These are phyloP conservation scores for Craniophora ligustri DNA, from an alignment of 2,888 invertebrate species.

Conservation along the genomic window DNA sequence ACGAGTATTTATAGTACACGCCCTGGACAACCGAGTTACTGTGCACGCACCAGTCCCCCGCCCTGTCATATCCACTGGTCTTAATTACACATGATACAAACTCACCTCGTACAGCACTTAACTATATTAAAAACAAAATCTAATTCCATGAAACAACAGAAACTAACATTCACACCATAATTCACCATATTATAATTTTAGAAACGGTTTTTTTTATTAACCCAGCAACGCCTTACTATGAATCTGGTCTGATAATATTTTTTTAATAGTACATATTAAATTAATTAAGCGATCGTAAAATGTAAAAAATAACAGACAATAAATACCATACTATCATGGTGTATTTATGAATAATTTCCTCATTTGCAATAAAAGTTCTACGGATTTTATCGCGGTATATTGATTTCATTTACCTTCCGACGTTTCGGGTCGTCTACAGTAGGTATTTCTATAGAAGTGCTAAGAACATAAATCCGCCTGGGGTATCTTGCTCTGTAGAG, in stretches of 20 bases:
- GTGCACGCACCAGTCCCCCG: slow-evolving; percentile 60
- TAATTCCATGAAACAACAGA: slow-evolving; percentile 72
- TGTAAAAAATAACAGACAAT: slow-evolving; percentile 1
- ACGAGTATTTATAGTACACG: slow-evolving; percentile 63
- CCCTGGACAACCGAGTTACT: slow-evolving; percentile 57
- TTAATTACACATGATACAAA: slow-evolving; percentile 67
- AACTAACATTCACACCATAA: slow-evolving; percentile 50
- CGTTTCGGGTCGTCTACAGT: no score
- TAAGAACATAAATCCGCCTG: no score
- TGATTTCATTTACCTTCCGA: no score
- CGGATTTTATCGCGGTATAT: no score
- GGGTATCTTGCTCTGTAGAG: no score
- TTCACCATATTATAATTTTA: slow-evolving; percentile 46
- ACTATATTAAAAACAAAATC: slow-evolving; percentile 76
- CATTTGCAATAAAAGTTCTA: no score
- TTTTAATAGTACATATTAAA: slow-evolving; percentile 15
- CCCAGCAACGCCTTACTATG: slow-evolving; percentile 44
- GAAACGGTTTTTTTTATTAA: slow-evolving; percentile 66
- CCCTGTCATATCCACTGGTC: slow-evolving; percentile 53
- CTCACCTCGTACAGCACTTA: slow-evolving; percentile 65
- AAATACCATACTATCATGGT: no score
- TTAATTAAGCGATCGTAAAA: slow-evolving; percentile 11
- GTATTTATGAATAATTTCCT: no score
- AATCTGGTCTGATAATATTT: slow-evolving; percentile 34
- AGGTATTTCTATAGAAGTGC: no score